Percentiles rank a stretch among this genome's conserved stretches.
Evolutionary conservation across 1,140 invertebrate genomes (phyloP).

Genomic region (Camponotus floridanus): DNA sequence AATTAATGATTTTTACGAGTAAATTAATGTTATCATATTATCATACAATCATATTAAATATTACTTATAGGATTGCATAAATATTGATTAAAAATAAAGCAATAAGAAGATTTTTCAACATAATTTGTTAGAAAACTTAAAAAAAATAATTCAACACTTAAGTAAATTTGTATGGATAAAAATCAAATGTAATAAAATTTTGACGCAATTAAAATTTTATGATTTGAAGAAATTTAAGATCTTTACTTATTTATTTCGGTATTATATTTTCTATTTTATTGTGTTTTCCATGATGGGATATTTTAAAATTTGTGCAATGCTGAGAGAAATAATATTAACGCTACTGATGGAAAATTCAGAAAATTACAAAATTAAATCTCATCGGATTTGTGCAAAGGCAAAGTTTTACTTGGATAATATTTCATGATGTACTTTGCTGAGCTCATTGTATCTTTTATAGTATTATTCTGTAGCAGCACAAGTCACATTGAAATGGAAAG

Average conservation of each 20-base stretch:
- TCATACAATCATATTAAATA: background rate
- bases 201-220: background rate
- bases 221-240: background rate
- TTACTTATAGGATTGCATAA: background rate
- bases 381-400: conserved; percentile 18
- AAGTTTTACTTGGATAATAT: conserved; percentile 27
- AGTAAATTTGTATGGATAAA: background rate
- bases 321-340: background rate
- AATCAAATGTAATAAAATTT: background rate
- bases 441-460: background rate
- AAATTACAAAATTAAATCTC: conserved; percentile 28
- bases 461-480: background rate
- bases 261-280: background rate
- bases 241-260: background rate
- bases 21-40: background rate
- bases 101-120: background rate
- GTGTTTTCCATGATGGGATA: background rate
- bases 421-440: background rate
- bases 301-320: background rate
- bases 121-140: background rate
- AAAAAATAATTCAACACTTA: background rate
- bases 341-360: background rate
- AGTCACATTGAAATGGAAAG: background rate
- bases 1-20: background rate
- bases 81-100: background rate